phyloP scores from a whole-genome alignment of 2,797 vertebrate genomes.

The Iguana delicatissima region DNA sequence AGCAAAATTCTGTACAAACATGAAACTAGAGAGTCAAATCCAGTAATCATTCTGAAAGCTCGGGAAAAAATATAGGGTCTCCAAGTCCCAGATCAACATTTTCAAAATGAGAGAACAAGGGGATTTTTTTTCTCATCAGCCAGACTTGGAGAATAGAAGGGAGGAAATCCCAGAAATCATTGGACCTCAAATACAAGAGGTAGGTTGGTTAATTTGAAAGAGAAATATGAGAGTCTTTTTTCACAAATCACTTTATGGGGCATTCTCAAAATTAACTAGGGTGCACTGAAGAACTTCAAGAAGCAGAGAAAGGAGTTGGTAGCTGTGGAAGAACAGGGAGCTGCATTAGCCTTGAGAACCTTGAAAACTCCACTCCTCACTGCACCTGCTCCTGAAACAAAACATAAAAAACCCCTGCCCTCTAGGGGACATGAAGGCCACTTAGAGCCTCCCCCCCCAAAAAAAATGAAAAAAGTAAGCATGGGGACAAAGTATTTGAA shows the following conservation, averaged over 20 bases:
- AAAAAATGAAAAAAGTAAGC: too few relatives aligned
- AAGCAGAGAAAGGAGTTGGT: conserved; percentile 66
- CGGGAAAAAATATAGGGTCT: conserved; percentile 72
- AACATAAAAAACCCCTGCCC: too few relatives aligned
- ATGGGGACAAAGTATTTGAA: too few relatives aligned
- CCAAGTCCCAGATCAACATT: conserved; percentile 80
- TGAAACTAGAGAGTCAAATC: conserved; percentile 76
- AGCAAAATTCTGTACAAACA: conserved; percentile 79
- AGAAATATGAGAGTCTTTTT: conserved; percentile 81
- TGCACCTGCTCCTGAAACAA: too few relatives aligned
- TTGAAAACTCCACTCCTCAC: too few relatives aligned
- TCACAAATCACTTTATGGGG: conserved; percentile 81
- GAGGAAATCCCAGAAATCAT: conserved; percentile 76
- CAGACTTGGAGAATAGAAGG: conserved; percentile 81
- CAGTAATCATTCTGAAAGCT: conserved; percentile 74
- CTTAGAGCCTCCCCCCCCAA: too few relatives aligned
- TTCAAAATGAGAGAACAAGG: conserved; percentile 85
- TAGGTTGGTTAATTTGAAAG: conserved; percentile 79
- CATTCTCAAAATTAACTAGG: conserved; percentile 81
- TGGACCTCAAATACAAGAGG: conserved; percentile 78
- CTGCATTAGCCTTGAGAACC: too few relatives aligned
- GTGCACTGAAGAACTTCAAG: conserved; percentile 79
- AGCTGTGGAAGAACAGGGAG: too few relatives aligned
- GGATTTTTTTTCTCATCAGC: conserved; percentile 81
- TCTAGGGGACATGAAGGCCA: too few relatives aligned